Percentiles rank a stretch among this genome's conserved stretches.
These are phyloP conservation scores for Crocodylus rhombifer DNA, from an alignment of 2,797 vertebrate genomes.

Conservation along the genomic window DNA sequence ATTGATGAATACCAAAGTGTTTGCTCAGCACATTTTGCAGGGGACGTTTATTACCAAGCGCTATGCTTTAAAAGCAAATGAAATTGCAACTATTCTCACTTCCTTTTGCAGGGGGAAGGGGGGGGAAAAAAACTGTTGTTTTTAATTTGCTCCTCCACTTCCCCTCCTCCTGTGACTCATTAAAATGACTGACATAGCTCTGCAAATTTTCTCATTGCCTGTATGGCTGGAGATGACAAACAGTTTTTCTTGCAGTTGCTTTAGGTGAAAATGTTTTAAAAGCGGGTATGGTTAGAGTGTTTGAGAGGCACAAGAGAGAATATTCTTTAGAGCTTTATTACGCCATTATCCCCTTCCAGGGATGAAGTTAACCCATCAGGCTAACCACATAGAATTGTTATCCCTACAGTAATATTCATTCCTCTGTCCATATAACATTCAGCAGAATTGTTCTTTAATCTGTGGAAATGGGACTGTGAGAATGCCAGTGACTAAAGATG, in stretches of 20 bases:
- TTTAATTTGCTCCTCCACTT: slow-evolving; percentile 72
- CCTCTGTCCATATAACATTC: slow-evolving; percentile 9
- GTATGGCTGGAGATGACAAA: slow-evolving; percentile 7
- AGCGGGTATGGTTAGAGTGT: slow-evolving; percentile 44
- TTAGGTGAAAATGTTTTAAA: slow-evolving; percentile 52
- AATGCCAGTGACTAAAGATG: slow-evolving; percentile 62
- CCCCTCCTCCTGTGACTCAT: slow-evolving; percentile 68
- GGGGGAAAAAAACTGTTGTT: slow-evolving; percentile 59
- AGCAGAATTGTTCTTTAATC: slow-evolving; percentile 70
- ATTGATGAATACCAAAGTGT: slow-evolving; percentile 81
- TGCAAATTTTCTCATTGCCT: slow-evolving; percentile 26
- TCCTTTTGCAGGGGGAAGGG: slow-evolving; percentile 49
- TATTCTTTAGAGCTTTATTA: slow-evolving; percentile 50
- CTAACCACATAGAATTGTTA: slow-evolving; percentile 10
- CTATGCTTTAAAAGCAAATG: slow-evolving; percentile 79
- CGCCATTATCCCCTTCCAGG: slow-evolving; percentile 34
- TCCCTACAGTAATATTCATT: slow-evolving; percentile 23
- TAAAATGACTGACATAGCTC: slow-evolving; percentile 70
- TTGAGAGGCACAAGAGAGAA: slow-evolving; percentile 49
- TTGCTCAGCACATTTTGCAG: slow-evolving; percentile 84
- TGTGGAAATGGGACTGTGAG: slow-evolving; percentile 43
- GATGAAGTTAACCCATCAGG: slow-evolving; percentile 53
- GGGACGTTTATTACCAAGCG: slow-evolving; percentile 78
- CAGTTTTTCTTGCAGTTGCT: slow-evolving; percentile 37
- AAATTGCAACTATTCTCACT: slow-evolving; percentile 75